Evolutionary conservation across 2,888 invertebrate species (phyloP).

Genomic region (Chaitophorus viminalis): DNA sequence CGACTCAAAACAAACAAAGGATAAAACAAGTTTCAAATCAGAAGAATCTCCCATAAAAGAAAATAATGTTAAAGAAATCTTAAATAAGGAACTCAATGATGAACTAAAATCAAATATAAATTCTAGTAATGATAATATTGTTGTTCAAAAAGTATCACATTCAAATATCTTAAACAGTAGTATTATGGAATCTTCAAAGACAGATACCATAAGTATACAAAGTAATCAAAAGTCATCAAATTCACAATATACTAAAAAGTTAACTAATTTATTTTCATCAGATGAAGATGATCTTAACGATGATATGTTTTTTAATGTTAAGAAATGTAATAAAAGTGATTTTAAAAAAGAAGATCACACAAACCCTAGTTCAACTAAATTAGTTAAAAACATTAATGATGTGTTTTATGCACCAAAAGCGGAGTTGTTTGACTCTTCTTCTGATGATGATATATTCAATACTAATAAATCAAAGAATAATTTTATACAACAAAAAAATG

Average conservation of each 20-base stretch:
- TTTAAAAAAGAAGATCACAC: neutral
- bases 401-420: neutral
- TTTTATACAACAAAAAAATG: neutral
- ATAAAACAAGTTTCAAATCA: neutral
- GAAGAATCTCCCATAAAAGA: neutral
- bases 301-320: slow-evolving; percentile 17
- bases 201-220: neutral
- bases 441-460: slow-evolving; percentile 54
- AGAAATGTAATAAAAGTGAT: slow-evolving; percentile 15
- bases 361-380: neutral
- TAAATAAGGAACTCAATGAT: slow-evolving; percentile 3
- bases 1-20: neutral
- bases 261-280: slow-evolving; percentile 45
- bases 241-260: slow-evolving; percentile 2
- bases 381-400: neutral
- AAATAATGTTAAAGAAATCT: neutral
- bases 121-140: neutral
- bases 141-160: neutral
- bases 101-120: neutral
- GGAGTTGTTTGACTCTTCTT: slow-evolving; percentile 52
- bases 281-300: slow-evolving; percentile 51
- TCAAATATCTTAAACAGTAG: slow-evolving; percentile 20
- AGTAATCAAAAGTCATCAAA: slow-evolving; percentile 7
- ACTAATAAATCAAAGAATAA: slow-evolving; percentile 29
- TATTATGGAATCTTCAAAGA: neutral